Evolutionary conservation across 2,113 vertebrate species (phyloP).

Genomic region (Fulmarus glacialis): DNA sequence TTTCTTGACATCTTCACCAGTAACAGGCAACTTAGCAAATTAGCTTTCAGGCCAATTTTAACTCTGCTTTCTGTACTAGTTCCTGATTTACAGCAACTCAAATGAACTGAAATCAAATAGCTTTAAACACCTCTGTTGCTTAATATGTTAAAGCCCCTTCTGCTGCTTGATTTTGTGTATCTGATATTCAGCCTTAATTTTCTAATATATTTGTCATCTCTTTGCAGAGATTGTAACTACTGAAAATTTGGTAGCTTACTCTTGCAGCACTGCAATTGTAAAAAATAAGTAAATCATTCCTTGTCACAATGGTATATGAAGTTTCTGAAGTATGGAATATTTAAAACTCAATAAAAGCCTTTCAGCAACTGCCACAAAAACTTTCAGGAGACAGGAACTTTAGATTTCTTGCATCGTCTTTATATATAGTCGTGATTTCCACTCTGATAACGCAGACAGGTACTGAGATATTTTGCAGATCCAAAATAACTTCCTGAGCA

Average conservation of each 20-base stretch:
- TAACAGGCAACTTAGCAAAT: background rate
- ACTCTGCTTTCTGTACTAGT: background rate
- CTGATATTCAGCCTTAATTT: background rate
- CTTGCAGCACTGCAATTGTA: background rate
- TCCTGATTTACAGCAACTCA: background rate
- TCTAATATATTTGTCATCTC: background rate
- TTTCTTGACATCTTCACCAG: background rate
- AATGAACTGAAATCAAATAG: background rate
- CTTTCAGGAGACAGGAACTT: background rate
- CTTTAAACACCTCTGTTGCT: background rate
- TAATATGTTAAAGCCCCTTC: background rate
- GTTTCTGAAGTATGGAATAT: background rate
- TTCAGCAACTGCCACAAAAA: background rate
- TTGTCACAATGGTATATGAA: background rate
- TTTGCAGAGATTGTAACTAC: background rate
- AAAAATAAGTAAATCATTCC: background rate
- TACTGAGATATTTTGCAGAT: background rate
- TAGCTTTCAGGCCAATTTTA: background rate
- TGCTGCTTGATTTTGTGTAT: background rate
- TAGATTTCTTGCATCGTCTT: background rate
- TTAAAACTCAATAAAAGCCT: background rate
- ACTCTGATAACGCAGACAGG: background rate
- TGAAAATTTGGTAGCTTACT: background rate
- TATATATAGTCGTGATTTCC: background rate
- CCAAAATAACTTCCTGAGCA: background rate